A percentile compares a stretch with the other conserved stretches of the same genome.
phyloP scores from a whole-genome alignment of 1,140 invertebrate species.

The Tetragnatha versicolor region DNA sequence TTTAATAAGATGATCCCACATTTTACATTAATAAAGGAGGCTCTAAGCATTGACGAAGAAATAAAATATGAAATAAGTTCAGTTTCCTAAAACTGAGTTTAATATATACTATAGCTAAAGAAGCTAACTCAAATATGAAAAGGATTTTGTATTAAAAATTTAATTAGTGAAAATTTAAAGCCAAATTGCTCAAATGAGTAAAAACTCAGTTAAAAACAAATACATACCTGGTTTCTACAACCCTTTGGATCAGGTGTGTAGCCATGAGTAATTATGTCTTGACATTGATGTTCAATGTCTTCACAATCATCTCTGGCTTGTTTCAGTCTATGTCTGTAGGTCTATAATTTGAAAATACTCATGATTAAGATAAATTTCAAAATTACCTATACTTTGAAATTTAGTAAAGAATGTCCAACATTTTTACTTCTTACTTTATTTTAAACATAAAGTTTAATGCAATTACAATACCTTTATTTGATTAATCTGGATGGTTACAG shows the following conservation, averaged over 20 bases:
- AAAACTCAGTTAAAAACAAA: background rate
- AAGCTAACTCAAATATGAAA: too few relatives aligned
- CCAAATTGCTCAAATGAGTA: background rate
- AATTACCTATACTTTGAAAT: too few relatives aligned
- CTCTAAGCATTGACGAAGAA: too few relatives aligned
- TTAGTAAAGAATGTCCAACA: too few relatives aligned
- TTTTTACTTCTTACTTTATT: too few relatives aligned
- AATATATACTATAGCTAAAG: too few relatives aligned
- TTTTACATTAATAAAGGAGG: too few relatives aligned
- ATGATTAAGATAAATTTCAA: background rate
- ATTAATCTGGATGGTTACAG: slow-evolving; percentile 81
- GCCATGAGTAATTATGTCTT: slow-evolving; percentile 57
- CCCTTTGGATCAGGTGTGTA: slow-evolving; percentile 58
- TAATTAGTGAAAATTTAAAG: too few relatives aligned
- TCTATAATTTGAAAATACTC: slow-evolving; percentile 60
- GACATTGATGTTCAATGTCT: slow-evolving; percentile 55
- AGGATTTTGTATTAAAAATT: too few relatives aligned
- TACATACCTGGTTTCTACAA: slow-evolving; percentile 60
- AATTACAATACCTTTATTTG: slow-evolving; percentile 69
- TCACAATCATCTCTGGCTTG: slow-evolving; percentile 50
- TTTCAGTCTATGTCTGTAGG: slow-evolving; percentile 50
- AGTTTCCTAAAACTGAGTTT: too few relatives aligned
- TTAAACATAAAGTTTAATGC: background rate
- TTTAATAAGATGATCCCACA: too few relatives aligned
- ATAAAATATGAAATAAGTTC: too few relatives aligned